Percentiles rank a stretch among this genome's conserved stretches.
Evolutionary conservation across 2,113 vertebrate species (phyloP).

Genomic region (Vombatus ursinus): DNA sequence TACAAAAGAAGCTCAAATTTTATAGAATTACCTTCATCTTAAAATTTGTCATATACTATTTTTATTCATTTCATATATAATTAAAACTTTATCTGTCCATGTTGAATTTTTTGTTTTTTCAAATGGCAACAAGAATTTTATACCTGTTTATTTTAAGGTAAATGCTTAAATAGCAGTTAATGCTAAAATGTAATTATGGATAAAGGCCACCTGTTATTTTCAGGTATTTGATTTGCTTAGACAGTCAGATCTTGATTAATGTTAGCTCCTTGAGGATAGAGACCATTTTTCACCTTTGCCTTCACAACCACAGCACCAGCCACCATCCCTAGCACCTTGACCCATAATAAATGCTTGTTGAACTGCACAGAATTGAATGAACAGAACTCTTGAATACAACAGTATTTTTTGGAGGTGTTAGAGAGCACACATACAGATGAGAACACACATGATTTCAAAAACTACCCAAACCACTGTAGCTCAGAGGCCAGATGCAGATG

Average conservation of each 20-base stretch:
- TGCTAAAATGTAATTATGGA: slow-evolving; percentile 36
- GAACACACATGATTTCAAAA: slow-evolving; percentile 35
- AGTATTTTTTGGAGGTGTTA: slow-evolving; percentile 39
- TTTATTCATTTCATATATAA: neutral
- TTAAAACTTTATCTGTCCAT: neutral
- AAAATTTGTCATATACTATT: neutral
- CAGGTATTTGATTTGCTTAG: slow-evolving; percentile 13
- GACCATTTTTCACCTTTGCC: neutral
- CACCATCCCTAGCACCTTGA: neutral
- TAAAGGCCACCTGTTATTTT: neutral
- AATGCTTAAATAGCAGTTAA: neutral
- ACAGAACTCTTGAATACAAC: slow-evolving; percentile 32
- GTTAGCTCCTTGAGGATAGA: neutral
- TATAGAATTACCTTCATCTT: neutral
- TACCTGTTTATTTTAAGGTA: neutral
- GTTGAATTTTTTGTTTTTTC: slow-evolving; percentile 9
- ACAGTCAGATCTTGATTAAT: slow-evolving; percentile 42
- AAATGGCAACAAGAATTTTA: slow-evolving; percentile 46
- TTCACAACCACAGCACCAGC: neutral
- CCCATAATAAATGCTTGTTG: neutral
- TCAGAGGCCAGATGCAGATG: neutral
- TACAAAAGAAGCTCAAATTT: slow-evolving; percentile 33
- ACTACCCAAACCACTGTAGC: neutral
- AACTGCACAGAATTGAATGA: neutral
- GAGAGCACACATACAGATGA: neutral